Evolutionary conservation across 2,797 vertebrate genomes (phyloP), one percentile per base, ranked within the genome.

Genomic region (Sebastes umbrosus): DNA sequence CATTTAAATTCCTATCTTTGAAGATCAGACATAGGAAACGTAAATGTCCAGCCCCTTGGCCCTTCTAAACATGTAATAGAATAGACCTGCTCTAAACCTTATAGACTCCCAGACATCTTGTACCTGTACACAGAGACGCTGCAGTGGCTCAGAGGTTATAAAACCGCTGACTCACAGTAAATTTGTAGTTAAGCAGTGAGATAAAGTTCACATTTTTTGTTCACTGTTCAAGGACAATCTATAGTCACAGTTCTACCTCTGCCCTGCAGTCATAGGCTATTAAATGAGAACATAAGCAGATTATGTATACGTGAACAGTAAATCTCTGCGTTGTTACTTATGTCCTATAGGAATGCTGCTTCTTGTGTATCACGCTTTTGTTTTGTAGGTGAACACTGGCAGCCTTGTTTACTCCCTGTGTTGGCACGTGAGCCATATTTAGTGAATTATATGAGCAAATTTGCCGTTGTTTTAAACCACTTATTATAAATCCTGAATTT

Each of bases 221-320:
- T 32, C 60, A 22, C 7, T 2, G 20, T 59, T 71, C 55, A 66
- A 18, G 29, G 57, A 71, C 52, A 62, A 73, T n/a, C 76, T 50
- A 69, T 34, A 29, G 31, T 66, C 62, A 46, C 46, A 54, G 59
- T 36, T 46, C 24, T 27, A 16, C 70, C 11, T 55, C 66, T 77
- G 69, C 54, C 36, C 32, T 25, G 13, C 16, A 4, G 12, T 62
- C 46, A 75, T 24, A 18, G 43, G 43, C 43, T 46, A 77, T 55
- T 46, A 68, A 85, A 72, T 65, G 39, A 70, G 75, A 90, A 54
- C 54, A 75, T 93, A 90, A 92, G 90, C 29, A 77, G 91, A 92
- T 93, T 92, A 92, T 83, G 54, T 46, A 20, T 57, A 34, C 73
- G 12, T 29, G 31, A 69, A 87, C 68, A 29, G 75, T 85, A 88